A percentile compares a stretch with the other conserved stretches of the same genome.
These are phyloP conservation scores for Oceanodroma leucorhoa DNA, from an alignment of 2,797 vertebrate species.

Conservation along the genomic window DNA sequence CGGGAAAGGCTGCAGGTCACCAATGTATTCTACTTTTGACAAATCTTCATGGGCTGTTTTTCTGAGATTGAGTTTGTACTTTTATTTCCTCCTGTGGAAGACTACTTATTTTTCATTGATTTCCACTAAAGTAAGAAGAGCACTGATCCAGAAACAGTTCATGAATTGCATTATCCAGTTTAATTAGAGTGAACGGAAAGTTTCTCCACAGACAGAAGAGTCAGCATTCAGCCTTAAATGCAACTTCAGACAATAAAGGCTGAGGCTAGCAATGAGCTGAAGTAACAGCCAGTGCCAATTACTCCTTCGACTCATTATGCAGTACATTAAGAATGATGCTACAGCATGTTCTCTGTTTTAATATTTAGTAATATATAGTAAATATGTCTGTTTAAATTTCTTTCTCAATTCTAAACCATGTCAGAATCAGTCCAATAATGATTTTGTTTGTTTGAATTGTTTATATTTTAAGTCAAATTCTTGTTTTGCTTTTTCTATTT, in stretches of 20 bases:
- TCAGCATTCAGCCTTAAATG: slow-evolving; percentile 48
- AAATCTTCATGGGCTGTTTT: slow-evolving; percentile 51
- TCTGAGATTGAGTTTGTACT: slow-evolving; percentile 58
- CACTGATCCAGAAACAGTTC: slow-evolving; percentile 70
- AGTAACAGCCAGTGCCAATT: slow-evolving; percentile 15
- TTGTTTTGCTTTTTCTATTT: not conserved
- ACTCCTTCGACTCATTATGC: not conserved
- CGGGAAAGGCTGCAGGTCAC: not conserved
- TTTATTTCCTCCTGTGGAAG: slow-evolving; percentile 54
- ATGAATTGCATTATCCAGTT: slow-evolving; percentile 73
- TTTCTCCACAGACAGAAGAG: slow-evolving; percentile 51
- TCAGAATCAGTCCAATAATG: not conserved
- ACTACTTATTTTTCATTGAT: slow-evolving; percentile 71
- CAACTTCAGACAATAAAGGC: slow-evolving; percentile 12
- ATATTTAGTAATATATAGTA: not conserved
- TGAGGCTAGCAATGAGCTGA: not conserved
- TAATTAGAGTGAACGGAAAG: slow-evolving; percentile 73
- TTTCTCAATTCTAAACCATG: not conserved
- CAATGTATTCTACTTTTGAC: not conserved
- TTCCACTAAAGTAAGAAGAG: slow-evolving; percentile 68
- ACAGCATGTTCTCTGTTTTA: not conserved
- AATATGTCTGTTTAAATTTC: not conserved
- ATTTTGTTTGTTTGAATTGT: not conserved
- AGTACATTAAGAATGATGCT: slow-evolving; percentile 11
- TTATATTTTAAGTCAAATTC: not conserved